Percentiles rank a stretch among this genome's conserved stretches.
Conservation (phyloP, 2,113 vertebrate species). For the Naja naja region DNA sequence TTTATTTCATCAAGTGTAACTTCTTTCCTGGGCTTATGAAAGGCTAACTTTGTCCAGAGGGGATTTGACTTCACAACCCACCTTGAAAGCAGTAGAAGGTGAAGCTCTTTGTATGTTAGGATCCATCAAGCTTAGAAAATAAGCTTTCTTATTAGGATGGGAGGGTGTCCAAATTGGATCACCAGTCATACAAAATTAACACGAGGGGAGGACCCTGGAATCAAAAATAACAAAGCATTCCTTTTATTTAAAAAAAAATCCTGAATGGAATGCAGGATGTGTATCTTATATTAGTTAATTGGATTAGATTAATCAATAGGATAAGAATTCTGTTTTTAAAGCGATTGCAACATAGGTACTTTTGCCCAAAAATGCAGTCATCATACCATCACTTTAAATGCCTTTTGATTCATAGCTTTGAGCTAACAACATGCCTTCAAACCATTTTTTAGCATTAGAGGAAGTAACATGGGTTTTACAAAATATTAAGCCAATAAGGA, state of each 20-base stretch:
- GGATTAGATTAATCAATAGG: neutral
- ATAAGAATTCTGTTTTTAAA: neutral
- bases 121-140: neutral
- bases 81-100: neutral
- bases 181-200: neutral
- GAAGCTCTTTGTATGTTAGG: neutral
- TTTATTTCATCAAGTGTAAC: neutral
- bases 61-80: neutral
- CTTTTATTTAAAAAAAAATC: neutral
- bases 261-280: neutral
- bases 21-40: neutral
- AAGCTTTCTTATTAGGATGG: neutral
- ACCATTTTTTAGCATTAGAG: neutral
- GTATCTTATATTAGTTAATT: neutral
- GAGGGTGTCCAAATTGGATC: neutral
- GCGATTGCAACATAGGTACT: neutral
- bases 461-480: neutral
- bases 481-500: neutral
- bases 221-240: neutral
- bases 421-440: neutral
- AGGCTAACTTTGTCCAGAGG: neutral
- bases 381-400: neutral
- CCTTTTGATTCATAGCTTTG: neutral
- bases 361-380: neutral
- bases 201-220: neutral